Evolutionary conservation across 2,888 invertebrate genomes (phyloP).

Genomic region (Hoplodrina ambigua): DNA sequence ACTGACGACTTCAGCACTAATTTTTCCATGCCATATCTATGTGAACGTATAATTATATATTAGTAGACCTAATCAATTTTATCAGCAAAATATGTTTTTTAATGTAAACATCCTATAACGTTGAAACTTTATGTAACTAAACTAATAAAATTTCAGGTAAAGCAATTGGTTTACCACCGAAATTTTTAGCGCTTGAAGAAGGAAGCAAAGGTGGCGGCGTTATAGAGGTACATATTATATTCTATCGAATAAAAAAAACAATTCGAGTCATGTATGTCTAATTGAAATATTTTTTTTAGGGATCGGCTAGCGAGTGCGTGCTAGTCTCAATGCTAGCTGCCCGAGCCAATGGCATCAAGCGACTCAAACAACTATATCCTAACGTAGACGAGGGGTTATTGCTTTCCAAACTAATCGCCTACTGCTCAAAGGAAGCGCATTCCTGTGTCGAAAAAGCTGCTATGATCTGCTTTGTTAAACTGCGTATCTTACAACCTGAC

Average conservation of each 20-base stretch:
- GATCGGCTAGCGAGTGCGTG: slow-evolving; percentile 98
- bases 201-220: slow-evolving; percentile 98
- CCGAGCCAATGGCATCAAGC: slow-evolving; percentile 96
- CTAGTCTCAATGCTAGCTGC: slow-evolving; percentile 98
- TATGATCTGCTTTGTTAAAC: slow-evolving; percentile 97
- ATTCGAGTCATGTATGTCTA: neutral
- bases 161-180: slow-evolving; percentile 97
- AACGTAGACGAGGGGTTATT: slow-evolving; percentile 97
- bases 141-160: slow-evolving; percentile 90
- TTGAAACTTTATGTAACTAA: neutral
- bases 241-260: neutral
- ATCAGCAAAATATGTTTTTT: neutral
- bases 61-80: too few species aligned
- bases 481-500: slow-evolving; percentile 97
- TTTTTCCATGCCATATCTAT: too few species aligned
- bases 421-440: slow-evolving; percentile 97
- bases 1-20: too few species aligned
- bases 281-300: slow-evolving; percentile 88
- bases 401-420: slow-evolving; percentile 97
- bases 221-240: slow-evolving; percentile 93
- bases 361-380: slow-evolving; percentile 95
- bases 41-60: too few species aligned
- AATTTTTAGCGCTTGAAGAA: slow-evolving; percentile 95
- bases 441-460: slow-evolving; percentile 98
- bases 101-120: neutral